A percentile compares a stretch with the other conserved stretches of the same genome.
phyloP scores from a whole-genome alignment of 2,888 invertebrate species.

The Drosophila subquinaria region DNA sequence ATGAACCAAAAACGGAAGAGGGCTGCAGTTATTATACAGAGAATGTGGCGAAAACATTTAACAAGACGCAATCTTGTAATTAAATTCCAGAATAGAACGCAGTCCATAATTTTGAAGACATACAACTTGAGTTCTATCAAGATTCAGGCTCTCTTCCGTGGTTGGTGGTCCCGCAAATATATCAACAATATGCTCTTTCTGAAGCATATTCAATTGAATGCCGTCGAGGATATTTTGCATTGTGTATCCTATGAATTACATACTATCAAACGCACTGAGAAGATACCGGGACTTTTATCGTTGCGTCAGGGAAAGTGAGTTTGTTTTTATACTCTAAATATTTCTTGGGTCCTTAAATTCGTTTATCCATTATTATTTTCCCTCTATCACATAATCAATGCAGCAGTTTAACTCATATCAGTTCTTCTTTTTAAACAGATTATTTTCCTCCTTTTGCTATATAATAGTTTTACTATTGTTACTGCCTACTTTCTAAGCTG shows the following conservation, averaged over 20 bases:
- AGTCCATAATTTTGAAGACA: conserved; percentile 41
- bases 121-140: conserved; percentile 52
- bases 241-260: conserved; percentile 71
- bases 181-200: conserved; percentile 71
- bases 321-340: not conserved
- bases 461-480: too few species aligned
- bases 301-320: conserved; percentile 68
- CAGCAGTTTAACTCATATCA: not conserved
- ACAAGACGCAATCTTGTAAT: conserved; percentile 13
- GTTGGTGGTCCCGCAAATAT: conserved; percentile 76
- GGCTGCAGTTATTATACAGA: conserved; percentile 68
- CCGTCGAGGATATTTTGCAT: conserved; percentile 67
- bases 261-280: conserved; percentile 57
- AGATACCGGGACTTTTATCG: conserved; percentile 76
- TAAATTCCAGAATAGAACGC: conserved; percentile 45
- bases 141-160: conserved; percentile 81
- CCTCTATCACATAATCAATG: too few species aligned
- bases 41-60: conserved; percentile 68
- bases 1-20: not conserved
- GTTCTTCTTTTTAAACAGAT: too few species aligned
- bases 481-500: too few species aligned
- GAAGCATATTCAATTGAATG: conserved; percentile 50
- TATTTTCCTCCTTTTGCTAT: too few species aligned
- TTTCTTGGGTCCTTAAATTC: too few species aligned
- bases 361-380: too few species aligned